These are phyloP conservation scores for Triops cancriformis DNA, from an alignment of 1,140 invertebrate species.

Conservation along the genomic window DNA sequence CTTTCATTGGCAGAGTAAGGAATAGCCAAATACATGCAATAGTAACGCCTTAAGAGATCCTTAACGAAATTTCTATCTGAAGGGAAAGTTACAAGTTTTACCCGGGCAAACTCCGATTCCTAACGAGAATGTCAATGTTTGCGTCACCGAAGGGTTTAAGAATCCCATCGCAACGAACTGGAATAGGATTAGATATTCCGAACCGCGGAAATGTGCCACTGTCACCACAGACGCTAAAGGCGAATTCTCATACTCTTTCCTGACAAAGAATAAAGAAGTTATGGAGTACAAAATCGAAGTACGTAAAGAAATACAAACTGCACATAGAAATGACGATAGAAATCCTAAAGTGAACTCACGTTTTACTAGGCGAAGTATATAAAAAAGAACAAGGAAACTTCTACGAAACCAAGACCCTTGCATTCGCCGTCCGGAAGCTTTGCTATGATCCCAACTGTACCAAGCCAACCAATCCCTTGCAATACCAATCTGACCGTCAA, in stretches of 20 bases:
- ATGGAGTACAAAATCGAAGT: conserved; percentile 29
- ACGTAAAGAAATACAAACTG: neutral
- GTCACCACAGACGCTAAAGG: conserved; percentile 35
- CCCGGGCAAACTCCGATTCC: conserved; percentile 37
- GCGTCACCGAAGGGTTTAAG: conserved; percentile 16
- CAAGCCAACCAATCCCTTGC: conserved; percentile 15
- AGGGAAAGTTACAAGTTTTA: neutral
- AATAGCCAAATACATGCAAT: neutral
- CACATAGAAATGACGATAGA: neutral
- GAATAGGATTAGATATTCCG: neutral
- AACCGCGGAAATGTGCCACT: neutral
- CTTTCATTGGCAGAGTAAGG: conserved; percentile 52
- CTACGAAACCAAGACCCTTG: neutral
- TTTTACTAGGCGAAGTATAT: neutral
- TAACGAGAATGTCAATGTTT: conserved; percentile 35
- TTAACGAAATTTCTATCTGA: neutral
- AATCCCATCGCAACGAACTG: conserved; percentile 32
- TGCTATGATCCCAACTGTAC: neutral
- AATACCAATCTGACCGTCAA: conserved; percentile 4
- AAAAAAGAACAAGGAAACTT: neutral
- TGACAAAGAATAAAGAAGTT: conserved; percentile 27
- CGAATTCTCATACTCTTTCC: conserved; percentile 30
- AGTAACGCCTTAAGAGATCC: no score
- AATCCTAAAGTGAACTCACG: neutral
- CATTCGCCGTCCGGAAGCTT: neutral